phyloP scores from a whole-genome alignment of 2,797 vertebrate genomes.

The Hemibagrus guttatus region DNA sequence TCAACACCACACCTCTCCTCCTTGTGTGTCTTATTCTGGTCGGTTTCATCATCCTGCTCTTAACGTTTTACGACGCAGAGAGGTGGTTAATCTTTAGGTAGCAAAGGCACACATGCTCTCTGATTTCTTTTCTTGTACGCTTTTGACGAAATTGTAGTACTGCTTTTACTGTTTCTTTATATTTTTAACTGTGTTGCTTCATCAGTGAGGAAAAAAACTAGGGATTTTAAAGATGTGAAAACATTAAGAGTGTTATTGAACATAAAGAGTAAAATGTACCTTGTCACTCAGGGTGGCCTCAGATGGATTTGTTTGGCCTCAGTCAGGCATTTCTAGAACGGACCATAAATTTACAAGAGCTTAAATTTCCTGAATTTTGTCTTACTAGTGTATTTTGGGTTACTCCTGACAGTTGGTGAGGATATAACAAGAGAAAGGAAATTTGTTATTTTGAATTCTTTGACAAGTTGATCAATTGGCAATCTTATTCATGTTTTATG shows the following conservation, averaged over 20 bases:
- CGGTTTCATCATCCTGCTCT: constrained; percentile 5
- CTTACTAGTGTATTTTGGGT: background rate
- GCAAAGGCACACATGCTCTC: constrained; percentile 17
- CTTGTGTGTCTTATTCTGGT: constrained; percentile 14
- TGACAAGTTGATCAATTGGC: background rate
- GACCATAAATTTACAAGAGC: constrained; percentile 11
- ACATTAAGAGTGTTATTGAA: constrained; percentile 25
- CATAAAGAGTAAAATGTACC: constrained; percentile 26
- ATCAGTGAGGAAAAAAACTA: constrained; percentile 13
- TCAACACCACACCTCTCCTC: constrained; percentile 2
- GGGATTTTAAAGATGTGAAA: background rate
- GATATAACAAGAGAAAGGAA: constrained; percentile 4
- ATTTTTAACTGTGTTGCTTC: background rate
- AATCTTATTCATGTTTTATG: constrained; percentile 1
- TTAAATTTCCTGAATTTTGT: background rate
- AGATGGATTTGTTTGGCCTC: constrained; percentile 14
- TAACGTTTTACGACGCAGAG: background rate
- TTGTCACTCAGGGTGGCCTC: constrained; percentile 22
- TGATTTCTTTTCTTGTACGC: background rate
- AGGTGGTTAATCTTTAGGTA: background rate
- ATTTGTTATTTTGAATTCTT: background rate
- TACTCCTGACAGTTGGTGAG: no score
- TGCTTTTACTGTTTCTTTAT: constrained; percentile 1
- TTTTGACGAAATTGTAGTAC: constrained; percentile 2
- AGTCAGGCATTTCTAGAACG: constrained; percentile 32